phyloP scores from a whole-genome alignment of 2,113 vertebrate species.

The Bungarus multicinctus region DNA sequence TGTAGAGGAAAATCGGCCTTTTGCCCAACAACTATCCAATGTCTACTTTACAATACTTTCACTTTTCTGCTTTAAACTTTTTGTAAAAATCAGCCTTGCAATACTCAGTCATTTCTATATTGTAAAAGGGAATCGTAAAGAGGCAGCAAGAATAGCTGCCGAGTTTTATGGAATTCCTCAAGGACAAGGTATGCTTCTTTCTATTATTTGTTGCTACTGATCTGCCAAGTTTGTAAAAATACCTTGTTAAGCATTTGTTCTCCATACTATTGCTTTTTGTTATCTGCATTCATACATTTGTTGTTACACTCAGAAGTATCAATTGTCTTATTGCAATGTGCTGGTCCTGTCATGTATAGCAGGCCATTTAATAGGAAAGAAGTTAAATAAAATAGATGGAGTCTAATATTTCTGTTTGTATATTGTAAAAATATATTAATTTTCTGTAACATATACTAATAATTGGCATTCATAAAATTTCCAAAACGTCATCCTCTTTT shows the following conservation, averaged over 20 bases:
- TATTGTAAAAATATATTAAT: neutral
- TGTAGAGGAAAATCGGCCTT: slow-evolving; percentile 84
- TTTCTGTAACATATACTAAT: slow-evolving; percentile 16
- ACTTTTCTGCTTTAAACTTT: slow-evolving; percentile 97
- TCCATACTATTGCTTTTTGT: neutral
- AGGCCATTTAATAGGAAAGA: neutral
- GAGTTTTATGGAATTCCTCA: slow-evolving; percentile 92
- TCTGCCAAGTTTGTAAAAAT: slow-evolving; percentile 5
- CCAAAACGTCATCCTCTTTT: neutral
- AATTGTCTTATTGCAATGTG: neutral
- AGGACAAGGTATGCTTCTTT: slow-evolving; percentile 81
- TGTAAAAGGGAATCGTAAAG: slow-evolving; percentile 92
- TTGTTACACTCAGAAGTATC: neutral
- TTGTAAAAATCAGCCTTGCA: slow-evolving; percentile 94
- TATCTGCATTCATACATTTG: neutral
- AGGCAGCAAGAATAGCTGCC: slow-evolving; percentile 92
- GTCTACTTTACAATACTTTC: slow-evolving; percentile 96
- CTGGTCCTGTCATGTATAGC: neutral
- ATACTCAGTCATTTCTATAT: slow-evolving; percentile 96
- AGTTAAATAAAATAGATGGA: neutral
- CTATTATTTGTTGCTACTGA: slow-evolving; percentile 16
- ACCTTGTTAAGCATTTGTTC: neutral
- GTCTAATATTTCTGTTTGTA: neutral
- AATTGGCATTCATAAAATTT: slow-evolving; percentile 14
- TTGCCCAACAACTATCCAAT: slow-evolving; percentile 86